Base-by-base conservation (phyloP, 1,140 invertebrate genomes). In the Zaprionus ornatus region DNA sequence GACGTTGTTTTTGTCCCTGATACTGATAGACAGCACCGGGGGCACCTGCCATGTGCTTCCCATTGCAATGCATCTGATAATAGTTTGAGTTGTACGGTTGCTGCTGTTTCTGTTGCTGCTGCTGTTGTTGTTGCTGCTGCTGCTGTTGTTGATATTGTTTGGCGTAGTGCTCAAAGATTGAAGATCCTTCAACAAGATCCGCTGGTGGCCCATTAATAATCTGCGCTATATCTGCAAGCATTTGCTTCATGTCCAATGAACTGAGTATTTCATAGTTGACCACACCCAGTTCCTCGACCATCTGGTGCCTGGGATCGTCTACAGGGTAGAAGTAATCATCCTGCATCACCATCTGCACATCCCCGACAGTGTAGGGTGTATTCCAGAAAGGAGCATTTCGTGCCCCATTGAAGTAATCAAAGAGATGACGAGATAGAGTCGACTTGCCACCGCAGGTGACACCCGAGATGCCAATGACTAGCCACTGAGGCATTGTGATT, bases 371-470 rank as follows among this genome's bases (percentile, higher is more conserved):
- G 40, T 91, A 85, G 0, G 85, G 77, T 0, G 90, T 87, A 59
- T 91, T 85, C 81, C 91, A 90, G 4, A 91, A 45, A 9, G 79
- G 80, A 0, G 71, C 79, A 61, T 83, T 82, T 12, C 77, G 70
- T 12, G 83, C 42, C 0, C 74, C 80, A 55, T 93, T 90, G 19
- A 95, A 93, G 27, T 92, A 92, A 48, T 95, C 90, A 4, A 93
- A 91, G 9, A 97, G 74, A 74, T 93, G 93, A 23, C 93, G 94
- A 0, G 96, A 94, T 17, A 97, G 77, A 0, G 96, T 96, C 1
- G 96, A 96, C 93, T 98, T 98, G 40, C 97, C 97, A 55, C 96
- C 95, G 77, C 96, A 96, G 0, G 97, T 97, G 4, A 95, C 95
- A 1, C 97, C 97, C 12, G 95, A 95, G 74, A 97, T 94, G 21